phyloP scores from a whole-genome alignment of 2,797 vertebrate species.

The Intellagama lesueurii region DNA sequence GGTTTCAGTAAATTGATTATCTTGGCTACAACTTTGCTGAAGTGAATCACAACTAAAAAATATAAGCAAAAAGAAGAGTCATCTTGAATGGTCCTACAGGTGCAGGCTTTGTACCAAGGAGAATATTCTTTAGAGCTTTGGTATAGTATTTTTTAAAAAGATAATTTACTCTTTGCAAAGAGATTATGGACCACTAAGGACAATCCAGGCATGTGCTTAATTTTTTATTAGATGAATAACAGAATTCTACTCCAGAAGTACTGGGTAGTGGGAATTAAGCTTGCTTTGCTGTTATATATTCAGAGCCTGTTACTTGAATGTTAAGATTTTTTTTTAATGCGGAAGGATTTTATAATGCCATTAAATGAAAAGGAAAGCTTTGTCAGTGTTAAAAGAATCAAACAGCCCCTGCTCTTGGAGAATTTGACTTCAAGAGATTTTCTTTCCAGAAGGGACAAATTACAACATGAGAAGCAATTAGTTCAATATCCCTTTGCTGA shows the following conservation, averaged over 20 bases:
- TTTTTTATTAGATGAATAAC: background rate
- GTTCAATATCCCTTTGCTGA: background rate
- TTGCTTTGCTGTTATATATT: background rate
- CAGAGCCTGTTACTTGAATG: constrained; percentile 12
- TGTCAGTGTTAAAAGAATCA: background rate
- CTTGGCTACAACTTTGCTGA: background rate
- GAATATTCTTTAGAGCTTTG: background rate
- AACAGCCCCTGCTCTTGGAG: background rate
- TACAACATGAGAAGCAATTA: background rate
- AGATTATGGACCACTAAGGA: background rate
- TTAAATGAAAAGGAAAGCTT: background rate
- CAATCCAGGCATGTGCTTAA: background rate
- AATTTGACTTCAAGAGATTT: background rate
- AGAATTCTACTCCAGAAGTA: background rate
- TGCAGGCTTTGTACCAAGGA: background rate
- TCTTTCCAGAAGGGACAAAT: background rate
- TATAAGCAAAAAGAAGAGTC: background rate
- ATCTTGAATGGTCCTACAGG: background rate
- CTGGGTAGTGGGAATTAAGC: fast-evolving
- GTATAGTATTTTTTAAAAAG: background rate
- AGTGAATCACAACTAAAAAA: background rate
- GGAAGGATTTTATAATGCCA: background rate
- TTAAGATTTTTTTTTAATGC: background rate
- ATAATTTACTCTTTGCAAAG: background rate
- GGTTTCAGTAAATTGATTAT: background rate